phyloP scores from a whole-genome alignment of 2,888 invertebrate species.

The Leucophora obtusa region DNA sequence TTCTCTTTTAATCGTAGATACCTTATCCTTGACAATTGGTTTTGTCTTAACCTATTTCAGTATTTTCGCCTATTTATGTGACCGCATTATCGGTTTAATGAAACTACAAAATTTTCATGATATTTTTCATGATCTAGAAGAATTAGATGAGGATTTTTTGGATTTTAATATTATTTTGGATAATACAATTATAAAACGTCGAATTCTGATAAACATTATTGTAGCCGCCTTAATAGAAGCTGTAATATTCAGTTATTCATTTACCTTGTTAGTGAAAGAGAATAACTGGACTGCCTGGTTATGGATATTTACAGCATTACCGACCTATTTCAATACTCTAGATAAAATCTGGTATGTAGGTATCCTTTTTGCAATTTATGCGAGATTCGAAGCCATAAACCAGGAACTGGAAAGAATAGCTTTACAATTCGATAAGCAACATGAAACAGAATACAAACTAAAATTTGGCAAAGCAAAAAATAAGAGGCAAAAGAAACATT shows the following conservation, averaged over 20 bases:
- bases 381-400: slow-evolving; percentile 73
- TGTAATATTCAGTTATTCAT: slow-evolving; percentile 69
- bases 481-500: background rate
- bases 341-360: slow-evolving; percentile 78
- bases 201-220: slow-evolving; percentile 70
- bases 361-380: slow-evolving; percentile 73
- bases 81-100: slow-evolving; percentile 73
- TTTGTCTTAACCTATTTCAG: slow-evolving; percentile 76
- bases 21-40: slow-evolving; percentile 76
- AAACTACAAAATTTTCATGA: slow-evolving; percentile 72
- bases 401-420: slow-evolving; percentile 68
- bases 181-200: slow-evolving; percentile 69
- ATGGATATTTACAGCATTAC: slow-evolving; percentile 73
- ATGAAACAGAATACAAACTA: background rate
- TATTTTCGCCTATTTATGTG: slow-evolving; percentile 75
- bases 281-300: slow-evolving; percentile 69
- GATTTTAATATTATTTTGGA: slow-evolving; percentile 72
- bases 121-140: slow-evolving; percentile 73
- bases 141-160: slow-evolving; percentile 74
- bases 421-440: slow-evolving; percentile 66
- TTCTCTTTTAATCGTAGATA: slow-evolving; percentile 66
- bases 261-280: slow-evolving; percentile 69
- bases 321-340: slow-evolving; percentile 73
- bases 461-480: background rate
- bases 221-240: slow-evolving; percentile 70